Percentiles rank a stretch among this genome's conserved stretches.
phyloP scores from a whole-genome alignment of 2,113 vertebrate genomes.

The Solenodon paradoxus region DNA sequence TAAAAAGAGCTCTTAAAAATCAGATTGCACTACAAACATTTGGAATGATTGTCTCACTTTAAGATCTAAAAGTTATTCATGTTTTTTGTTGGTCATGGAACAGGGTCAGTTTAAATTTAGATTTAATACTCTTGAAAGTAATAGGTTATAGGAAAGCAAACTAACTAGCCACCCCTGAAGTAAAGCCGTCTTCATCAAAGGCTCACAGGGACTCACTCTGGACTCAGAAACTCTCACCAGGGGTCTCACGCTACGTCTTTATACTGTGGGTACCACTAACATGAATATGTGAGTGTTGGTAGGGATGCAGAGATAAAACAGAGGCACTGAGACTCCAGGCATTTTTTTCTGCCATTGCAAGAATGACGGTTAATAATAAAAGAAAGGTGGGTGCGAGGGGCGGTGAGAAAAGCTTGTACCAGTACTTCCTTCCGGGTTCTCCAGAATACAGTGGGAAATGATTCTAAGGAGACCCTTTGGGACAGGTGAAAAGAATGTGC shows the following conservation, averaged over 20 bases:
- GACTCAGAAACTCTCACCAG: constrained; percentile 23
- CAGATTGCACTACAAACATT: background rate
- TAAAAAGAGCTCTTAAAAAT: constrained; percentile 14
- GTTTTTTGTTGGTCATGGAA: background rate
- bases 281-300: too few species aligned
- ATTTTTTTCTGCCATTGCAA: background rate
- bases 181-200: constrained; percentile 21
- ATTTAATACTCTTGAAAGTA: background rate
- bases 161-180: background rate
- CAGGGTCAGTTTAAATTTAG: background rate
- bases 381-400: too few species aligned
- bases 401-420: background rate
- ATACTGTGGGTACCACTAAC: background rate
- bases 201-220: background rate
- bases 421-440: background rate
- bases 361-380: background rate
- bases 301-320: background rate
- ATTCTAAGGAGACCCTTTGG: background rate
- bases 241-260: too few species aligned
- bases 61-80: background rate
- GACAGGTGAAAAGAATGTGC: background rate
- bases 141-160: background rate
- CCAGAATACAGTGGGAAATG: background rate
- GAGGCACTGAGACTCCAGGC: background rate
- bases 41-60: background rate